Evolutionary conservation across 2,888 invertebrate genomes (phyloP).

Genomic region (Pseudococcus jackbeardsleyi): DNA sequence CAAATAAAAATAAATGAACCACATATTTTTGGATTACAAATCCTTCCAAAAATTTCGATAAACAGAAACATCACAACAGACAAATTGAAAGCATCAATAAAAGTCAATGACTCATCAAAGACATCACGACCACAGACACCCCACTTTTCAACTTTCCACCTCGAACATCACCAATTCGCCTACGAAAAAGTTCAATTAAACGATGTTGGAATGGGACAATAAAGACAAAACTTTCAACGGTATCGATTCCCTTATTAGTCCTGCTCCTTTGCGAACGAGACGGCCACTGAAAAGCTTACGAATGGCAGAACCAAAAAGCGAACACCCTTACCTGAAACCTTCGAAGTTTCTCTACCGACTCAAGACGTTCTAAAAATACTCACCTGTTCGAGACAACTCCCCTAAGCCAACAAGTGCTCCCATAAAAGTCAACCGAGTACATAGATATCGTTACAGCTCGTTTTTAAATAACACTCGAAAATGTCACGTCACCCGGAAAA

Average conservation of each 20-base stretch:
- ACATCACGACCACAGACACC: no score
- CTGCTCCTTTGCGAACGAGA: background rate
- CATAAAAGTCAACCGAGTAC: slow-evolving; percentile 24
- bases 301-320: background rate
- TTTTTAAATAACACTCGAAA: slow-evolving; percentile 9
- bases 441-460: background rate
- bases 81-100: no score
- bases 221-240: background rate
- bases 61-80: no score
- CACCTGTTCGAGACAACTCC: background rate
- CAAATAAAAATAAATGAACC: no score
- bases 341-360: background rate
- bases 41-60: no score
- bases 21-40: no score
- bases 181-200: background rate
- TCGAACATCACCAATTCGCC: background rate
- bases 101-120: no score
- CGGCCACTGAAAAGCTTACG: background rate
- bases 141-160: background rate
- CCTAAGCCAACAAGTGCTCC: background rate
- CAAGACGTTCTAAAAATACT: background rate
- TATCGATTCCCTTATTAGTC: background rate
- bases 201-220: slow-evolving; percentile 19
- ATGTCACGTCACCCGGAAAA: slow-evolving; percentile 1
- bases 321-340: background rate